Evolutionary conservation across 2,888 invertebrate genomes (phyloP), one percentile per base, ranked within the genome.

Genomic region (Caenorhabditis sp.): DNA sequence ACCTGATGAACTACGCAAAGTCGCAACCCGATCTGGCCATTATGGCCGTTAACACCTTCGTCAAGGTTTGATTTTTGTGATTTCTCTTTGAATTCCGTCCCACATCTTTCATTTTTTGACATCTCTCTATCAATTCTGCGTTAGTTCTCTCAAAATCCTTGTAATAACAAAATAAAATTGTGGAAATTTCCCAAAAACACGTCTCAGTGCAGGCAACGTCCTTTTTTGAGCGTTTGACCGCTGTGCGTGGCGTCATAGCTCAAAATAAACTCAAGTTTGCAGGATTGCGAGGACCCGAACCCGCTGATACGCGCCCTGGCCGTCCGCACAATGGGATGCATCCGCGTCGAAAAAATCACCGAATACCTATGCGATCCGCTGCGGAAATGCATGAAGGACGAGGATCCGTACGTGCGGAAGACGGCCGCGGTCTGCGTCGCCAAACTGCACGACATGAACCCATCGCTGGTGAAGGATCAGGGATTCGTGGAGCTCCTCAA

Each of bases 1-100:
- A 99, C 90, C 91, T 99, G 86, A 99, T 99, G 99, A 99, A 99
- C 90, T 99, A 99, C 90, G 99, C 99, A 62, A 99, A 99, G 91
- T 96, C 96, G 61, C 99, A 99, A 90, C 99, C 99, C 0, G 99
- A 99, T 90, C 96, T 98, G 95, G 99, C 99, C 63, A 99, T 99
- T 78, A 97, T 99, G 97, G 99, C 99, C 11, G 99, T 99, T 71
- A 99, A 99, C 91, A 99, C 99, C 7, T 99, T 99, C 91, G 99
- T 99, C 82, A 98, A 97, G 94, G 96, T 95, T 92, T 27, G 50
- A 9, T 17, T 24, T 43, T 26, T 27, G 27, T 45, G 20, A 13
- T 13, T n/a, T 20, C 32, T 58, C 24, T 24, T n/a, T 45, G 20
- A 48, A 48, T 8, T n/a, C n/a, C n/a, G n/a, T n/a, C n/a, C n/a